Base-by-base conservation (phyloP, 1,140 invertebrate species). In the Rhysida immarginata region DNA sequence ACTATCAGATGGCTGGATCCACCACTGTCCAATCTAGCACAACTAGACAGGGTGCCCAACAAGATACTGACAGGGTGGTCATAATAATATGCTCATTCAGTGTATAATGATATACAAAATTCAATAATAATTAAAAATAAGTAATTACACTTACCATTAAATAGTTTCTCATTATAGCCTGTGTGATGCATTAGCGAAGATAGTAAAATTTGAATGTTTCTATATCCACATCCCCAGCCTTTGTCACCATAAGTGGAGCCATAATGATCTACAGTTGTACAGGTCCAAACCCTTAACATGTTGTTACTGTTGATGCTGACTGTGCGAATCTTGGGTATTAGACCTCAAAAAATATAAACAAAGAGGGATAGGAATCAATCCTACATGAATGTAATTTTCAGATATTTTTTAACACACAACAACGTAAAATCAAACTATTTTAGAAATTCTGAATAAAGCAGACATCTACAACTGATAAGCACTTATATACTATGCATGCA, bases 161-260 rank as follows among this genome's bases (percentile, higher is more conserved):
- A 84, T 29, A 84, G 75, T 58, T 78, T 74, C 58, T 81, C 77
- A 61, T 81, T 81, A 67, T 84, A 90, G 41, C 77, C 78, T 24
- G 69, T 56, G 64, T 87, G 77, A 77, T 81, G 79, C 20, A 85
- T 73, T 18, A 93, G 72, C 20, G 84, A 84, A 3, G 87, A 90
- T 21, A 93, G 75, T 62, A 92, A 71, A 87, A 92, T 92, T 69
- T 92, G 89, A 69, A 87, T 82, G 69, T 93, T 92, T 63, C 88
- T 79, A 61, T 87, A 88, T 1, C 89, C 89, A 71, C 89, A 92
- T 1, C 88, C 89, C 87, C 87, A 93, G 3, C 87, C 87, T 63
- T 81, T 77, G 69, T 92, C 88, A 11, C 87, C 87, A 66, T 87
- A 90, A 0, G 84, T 87, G 20, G 83, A 84, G 3, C 81, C 83